A percentile compares a stretch with the other conserved stretches of the same genome.
Conservation (phyloP, 2,888 invertebrate species). For the Theodoxus fluviatilis region DNA sequence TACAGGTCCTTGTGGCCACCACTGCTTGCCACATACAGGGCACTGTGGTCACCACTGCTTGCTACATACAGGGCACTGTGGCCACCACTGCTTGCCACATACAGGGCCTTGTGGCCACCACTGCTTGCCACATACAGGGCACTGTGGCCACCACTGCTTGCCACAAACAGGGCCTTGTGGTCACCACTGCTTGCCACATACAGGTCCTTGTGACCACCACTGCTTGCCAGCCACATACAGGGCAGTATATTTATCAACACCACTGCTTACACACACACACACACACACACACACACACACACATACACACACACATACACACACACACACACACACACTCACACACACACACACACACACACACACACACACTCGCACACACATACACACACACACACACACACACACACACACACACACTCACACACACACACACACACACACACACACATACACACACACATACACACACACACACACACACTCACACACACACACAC, state of each 20-base stretch:
- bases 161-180: too few relatives aligned
- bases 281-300: slow-evolving; percentile 11
- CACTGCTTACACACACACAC: not conserved
- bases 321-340: not conserved
- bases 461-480: not conserved
- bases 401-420: not conserved
- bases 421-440: not conserved
- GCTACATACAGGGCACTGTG: too few relatives aligned
- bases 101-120: too few relatives aligned
- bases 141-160: too few relatives aligned
- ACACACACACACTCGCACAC: not conserved
- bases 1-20: too few relatives aligned
- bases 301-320: too few relatives aligned
- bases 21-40: too few relatives aligned
- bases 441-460: not conserved
- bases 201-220: too few relatives aligned
- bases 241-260: not conserved
- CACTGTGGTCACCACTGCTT: too few relatives aligned
- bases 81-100: too few relatives aligned
- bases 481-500: not conserved
- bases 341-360: slow-evolving; percentile 7
- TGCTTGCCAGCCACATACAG: not conserved
- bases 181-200: too few relatives aligned
- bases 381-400: slow-evolving; percentile 14
- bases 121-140: too few relatives aligned